These are phyloP conservation scores for Macrobrachium nipponense DNA, from an alignment of 1,140 invertebrate species.

Conservation along the genomic window DNA sequence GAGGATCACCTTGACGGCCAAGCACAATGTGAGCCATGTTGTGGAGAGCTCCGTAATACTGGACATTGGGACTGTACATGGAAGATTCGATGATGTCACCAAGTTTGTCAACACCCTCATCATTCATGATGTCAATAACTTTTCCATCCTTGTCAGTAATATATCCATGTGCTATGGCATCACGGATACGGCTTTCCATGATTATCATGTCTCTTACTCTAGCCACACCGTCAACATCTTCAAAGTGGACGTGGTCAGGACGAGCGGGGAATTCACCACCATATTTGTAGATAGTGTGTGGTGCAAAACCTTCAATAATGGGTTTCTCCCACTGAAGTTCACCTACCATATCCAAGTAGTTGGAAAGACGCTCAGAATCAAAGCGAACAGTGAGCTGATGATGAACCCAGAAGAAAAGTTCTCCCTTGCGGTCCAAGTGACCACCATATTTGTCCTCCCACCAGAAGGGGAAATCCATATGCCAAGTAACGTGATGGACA, in stretches of 20 bases:
- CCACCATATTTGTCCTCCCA: slow-evolving; percentile 67
- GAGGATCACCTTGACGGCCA: slow-evolving; percentile 64
- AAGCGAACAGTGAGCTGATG: slow-evolving; percentile 72
- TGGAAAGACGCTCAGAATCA: slow-evolving; percentile 70
- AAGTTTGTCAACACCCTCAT: slow-evolving; percentile 65
- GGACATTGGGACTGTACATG: slow-evolving; percentile 63
- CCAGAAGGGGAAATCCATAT: slow-evolving; percentile 72
- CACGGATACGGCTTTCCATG: slow-evolving; percentile 74
- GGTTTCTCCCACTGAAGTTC: slow-evolving; percentile 68
- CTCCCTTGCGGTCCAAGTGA: slow-evolving; percentile 65
- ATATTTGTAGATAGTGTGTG: slow-evolving; percentile 74
- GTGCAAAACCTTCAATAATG: slow-evolving; percentile 74
- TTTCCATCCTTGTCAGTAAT: slow-evolving; percentile 68
- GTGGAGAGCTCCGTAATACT: slow-evolving; percentile 66
- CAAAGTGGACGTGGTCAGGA: slow-evolving; percentile 69
- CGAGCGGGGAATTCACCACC: slow-evolving; percentile 76
- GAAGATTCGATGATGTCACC: slow-evolving; percentile 65
- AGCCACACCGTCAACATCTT: slow-evolving; percentile 69
- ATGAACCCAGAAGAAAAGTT: slow-evolving; percentile 70
- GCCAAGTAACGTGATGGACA: slow-evolving; percentile 75
- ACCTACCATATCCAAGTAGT: slow-evolving; percentile 69
- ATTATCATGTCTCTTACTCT: slow-evolving; percentile 69
- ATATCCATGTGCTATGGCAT: slow-evolving; percentile 76
- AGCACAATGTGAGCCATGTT: slow-evolving; percentile 66
- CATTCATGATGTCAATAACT: slow-evolving; percentile 56